phyloP scores from a whole-genome alignment of 2,797 vertebrate species.

The Anableps anableps region DNA sequence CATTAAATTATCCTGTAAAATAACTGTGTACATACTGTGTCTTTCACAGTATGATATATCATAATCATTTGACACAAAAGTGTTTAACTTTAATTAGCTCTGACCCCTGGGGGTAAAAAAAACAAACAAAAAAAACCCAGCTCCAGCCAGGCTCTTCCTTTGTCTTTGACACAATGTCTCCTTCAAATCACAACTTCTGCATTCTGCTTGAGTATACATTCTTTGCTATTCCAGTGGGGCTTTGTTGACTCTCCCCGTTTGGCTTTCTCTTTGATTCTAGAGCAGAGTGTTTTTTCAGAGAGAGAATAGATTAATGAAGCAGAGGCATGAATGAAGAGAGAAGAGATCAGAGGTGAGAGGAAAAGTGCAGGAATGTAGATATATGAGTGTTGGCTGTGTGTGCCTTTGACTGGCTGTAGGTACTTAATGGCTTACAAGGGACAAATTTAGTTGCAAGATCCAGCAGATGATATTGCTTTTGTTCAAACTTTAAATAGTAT shows the following conservation, averaged over 20 bases:
- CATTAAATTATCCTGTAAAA: no score
- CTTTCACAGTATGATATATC: neutral
- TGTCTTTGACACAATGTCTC: constrained; percentile 22
- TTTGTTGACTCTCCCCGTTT: constrained; percentile 59
- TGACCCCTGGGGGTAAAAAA: constrained; percentile 20
- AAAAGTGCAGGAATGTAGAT: neutral
- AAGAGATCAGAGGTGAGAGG: constrained; percentile 6
- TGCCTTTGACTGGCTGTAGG: neutral
- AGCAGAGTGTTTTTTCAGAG: constrained; percentile 51
- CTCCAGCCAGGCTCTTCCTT: constrained; percentile 9
- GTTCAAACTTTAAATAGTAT: neutral
- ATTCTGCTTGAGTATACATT: constrained; percentile 41
- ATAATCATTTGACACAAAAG: neutral
- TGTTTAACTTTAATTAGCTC: constrained; percentile 53
- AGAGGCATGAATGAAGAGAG: constrained; percentile 2
- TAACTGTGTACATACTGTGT: no score
- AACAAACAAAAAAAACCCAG: constrained; percentile 24
- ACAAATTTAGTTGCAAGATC: neutral
- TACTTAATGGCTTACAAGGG: neutral
- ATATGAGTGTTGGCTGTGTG: neutral
- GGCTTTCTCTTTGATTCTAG: constrained; percentile 51
- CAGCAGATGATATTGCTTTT: neutral
- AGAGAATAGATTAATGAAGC: constrained; percentile 46
- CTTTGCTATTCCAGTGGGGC: constrained; percentile 38
- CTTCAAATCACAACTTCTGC: constrained; percentile 20